Base-by-base conservation (phyloP, 2,888 invertebrate genomes). In the Protonemura montana region DNA sequence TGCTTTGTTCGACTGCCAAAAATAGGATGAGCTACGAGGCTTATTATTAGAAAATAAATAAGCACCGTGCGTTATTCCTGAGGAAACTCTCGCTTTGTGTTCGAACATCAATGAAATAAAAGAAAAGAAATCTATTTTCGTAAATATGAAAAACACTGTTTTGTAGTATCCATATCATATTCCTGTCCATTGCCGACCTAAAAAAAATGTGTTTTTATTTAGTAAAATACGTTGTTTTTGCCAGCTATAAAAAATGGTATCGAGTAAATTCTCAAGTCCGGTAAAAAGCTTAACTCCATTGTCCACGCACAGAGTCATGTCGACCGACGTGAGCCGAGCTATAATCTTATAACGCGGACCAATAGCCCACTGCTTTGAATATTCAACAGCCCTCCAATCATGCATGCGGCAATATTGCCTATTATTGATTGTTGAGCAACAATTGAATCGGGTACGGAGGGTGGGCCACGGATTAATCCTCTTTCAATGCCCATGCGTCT, bases 401-500 rank as follows among this genome's bases (percentile, higher is more conserved):
- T 30, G 59, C 59, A 21, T 59, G 30, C 25, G 28, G 81, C 81
- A 81, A 81, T 81, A 81, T 30, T 30, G 81, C 81, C 81, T 41
- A 26, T 41, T 82, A 76, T 84, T 16, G 84, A 84, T 84, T 84
- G 28, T 84, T 0, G 59, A 29, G 76, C 84, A 84, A 84, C 84
- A 84, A 84, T 84, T 59, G 76, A 28, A 30, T 81, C 6, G 29
- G 81, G n/a, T 6, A 29, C 7, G 26, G 78, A 78, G 78, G 78
- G 78, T 26, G 28, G 78, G 28, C 27, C 25, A 35, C 10, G 41
- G 41, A 3, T 76, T 84, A 84, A 84, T 84, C 84, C 84, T 16
- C 59, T 84, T 84, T 84, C 30, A 21, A 84, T 59, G 59, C 16
- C 59, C 21, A 81, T 28, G 21, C 30, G 28, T 26, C 59, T 84